These are phyloP conservation scores for Meloidogyne hapla DNA, from an alignment of 1,140 invertebrate genomes.

Conservation along the genomic window DNA sequence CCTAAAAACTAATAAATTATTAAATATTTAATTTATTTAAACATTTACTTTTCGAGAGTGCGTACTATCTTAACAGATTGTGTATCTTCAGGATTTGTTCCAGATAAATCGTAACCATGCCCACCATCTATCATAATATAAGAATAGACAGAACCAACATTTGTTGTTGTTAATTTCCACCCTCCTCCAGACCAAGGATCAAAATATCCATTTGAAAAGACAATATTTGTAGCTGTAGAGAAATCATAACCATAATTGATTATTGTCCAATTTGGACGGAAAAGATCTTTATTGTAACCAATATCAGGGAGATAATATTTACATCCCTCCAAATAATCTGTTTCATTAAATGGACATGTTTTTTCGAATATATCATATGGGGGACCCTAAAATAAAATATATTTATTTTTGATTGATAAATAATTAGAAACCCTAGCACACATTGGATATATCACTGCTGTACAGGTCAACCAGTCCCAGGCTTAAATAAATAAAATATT, in stretches of 20 bases:
- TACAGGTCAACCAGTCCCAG: constrained; percentile 70
- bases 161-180: no score
- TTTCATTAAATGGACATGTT: constrained; percentile 8
- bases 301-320: neutral
- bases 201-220: constrained; percentile 66
- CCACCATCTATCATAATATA: neutral
- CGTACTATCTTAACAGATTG: no score
- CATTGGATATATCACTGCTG: constrained; percentile 93
- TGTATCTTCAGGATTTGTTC: no score
- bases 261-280: constrained; percentile 72
- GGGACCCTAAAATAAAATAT: constrained; percentile 1
- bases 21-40: no score
- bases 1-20: no score
- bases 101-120: no score
- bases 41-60: no score
- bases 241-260: constrained; percentile 77
- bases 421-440: constrained; percentile 72
- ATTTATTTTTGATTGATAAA: no score
- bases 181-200: no score
- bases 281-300: constrained; percentile 59
- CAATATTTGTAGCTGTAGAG: constrained; percentile 74
- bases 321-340: neutral
- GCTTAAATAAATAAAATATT: neutral
- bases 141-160: no score
- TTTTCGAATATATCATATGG: constrained; percentile 7